phyloP scores from a whole-genome alignment of 2,888 invertebrate species.

The Athalia rosae region DNA sequence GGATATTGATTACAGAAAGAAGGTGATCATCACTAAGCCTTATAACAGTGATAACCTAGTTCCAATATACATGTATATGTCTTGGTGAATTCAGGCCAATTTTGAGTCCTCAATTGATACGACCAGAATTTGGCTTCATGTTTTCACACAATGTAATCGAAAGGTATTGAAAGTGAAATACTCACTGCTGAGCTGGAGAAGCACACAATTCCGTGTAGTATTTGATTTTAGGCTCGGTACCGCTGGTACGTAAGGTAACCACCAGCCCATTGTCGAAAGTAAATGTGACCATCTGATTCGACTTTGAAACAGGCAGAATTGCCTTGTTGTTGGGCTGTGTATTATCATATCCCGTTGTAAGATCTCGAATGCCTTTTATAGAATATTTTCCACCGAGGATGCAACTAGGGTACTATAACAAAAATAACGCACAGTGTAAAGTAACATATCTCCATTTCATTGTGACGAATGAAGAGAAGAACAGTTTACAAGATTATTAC shows the following conservation, averaged over 20 bases:
- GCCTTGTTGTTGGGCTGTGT: slow-evolving; percentile 82
- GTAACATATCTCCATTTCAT: no score
- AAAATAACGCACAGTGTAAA: neutral
- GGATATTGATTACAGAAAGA: slow-evolving; percentile 16
- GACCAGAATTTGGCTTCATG: neutral
- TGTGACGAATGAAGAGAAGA: neutral
- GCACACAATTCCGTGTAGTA: slow-evolving; percentile 96
- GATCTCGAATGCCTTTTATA: slow-evolving; percentile 86
- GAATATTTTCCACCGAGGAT: slow-evolving; percentile 79
- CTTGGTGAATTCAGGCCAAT: no score
- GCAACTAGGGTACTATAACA: slow-evolving; percentile 81
- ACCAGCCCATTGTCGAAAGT: slow-evolving; percentile 90
- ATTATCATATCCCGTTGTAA: slow-evolving; percentile 91
- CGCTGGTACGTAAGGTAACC: slow-evolving; percentile 94
- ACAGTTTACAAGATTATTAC: no score
- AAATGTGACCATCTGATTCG: slow-evolving; percentile 96
- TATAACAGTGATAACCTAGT: neutral
- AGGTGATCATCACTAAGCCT: neutral
- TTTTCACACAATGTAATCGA: no score
- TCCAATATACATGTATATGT: no score
- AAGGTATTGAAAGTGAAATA: slow-evolving; percentile 50
- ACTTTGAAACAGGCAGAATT: slow-evolving; percentile 80
- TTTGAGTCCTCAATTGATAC: neutral
- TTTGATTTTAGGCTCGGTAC: slow-evolving; percentile 99
- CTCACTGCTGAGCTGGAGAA: slow-evolving; percentile 79